Evolutionary conservation across 2,113 vertebrate genomes (phyloP), one percentile per base, ranked within the genome.

Genomic region (Indri indri): DNA sequence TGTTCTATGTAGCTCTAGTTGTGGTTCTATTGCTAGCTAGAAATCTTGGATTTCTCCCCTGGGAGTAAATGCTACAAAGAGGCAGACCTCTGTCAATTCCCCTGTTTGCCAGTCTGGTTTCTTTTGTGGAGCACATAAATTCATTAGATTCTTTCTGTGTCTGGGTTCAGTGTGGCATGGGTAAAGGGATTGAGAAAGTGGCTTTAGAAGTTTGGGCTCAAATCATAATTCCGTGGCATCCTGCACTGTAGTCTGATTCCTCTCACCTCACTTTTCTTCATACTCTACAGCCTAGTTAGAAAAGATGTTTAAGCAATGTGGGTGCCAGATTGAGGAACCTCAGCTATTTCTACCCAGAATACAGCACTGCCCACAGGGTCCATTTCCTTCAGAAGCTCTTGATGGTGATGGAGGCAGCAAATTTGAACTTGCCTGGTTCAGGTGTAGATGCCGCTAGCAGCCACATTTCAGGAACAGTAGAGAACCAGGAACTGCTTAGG

Each of bases 31-130:
- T 90, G 52, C 52, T 82, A 63, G 52, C 50, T 74, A 70, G 50
- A 63, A 89, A 81, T 32, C 34, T 71, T 89, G 42, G 2, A 30
- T 91, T 80, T 96, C 50, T 93, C 47, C 20, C 83, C 37, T 88
- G 47, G 32, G 42, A 96, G 18, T 91, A 88, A 88, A 80, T 81
- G 32, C 68, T 91, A 85, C 77, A 88, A 95, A 91, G 40, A 95
- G n/a, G 42, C 70, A 95, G 82, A 70, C 37, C 42, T 74, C 12
- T 91, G 30, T 81, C 61, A 71, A 95, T 54, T 89, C 23, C 25
- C 11, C 42, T 54, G 3, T 81, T 92, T 95, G 52, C 59, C 45
- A 76, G 45, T 89, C 66, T 90, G 34, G 52, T 45, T 45, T 77
- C 68, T 83, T 92, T 37, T 77, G 16, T 61, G 74, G 14, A 73